A percentile compares a stretch with the other conserved stretches of the same genome.
phyloP scores from a whole-genome alignment of 1,140 invertebrate species.

The Eulimnadia texana region DNA sequence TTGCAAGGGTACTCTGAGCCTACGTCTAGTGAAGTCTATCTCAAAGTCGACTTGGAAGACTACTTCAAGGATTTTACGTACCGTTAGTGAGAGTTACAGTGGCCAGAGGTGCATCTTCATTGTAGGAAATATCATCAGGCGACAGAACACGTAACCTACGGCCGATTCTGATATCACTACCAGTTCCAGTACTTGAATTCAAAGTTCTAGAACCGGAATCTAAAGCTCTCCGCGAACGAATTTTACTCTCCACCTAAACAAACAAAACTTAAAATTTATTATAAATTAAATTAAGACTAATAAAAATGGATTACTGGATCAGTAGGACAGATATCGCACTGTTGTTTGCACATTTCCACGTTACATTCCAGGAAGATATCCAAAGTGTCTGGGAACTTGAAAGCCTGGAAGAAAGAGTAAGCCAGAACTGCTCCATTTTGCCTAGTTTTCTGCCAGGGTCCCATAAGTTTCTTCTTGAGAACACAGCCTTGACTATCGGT shows the following conservation, averaged over 20 bases:
- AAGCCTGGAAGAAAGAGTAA: conserved; percentile 66
- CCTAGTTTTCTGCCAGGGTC: conserved; percentile 60
- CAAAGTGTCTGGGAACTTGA: conserved; percentile 78
- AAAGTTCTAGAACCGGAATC: background rate
- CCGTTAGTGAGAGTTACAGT: conserved; percentile 21
- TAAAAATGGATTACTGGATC: conserved; percentile 10
- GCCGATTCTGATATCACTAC: conserved; percentile 21
- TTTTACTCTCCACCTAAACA: no score
- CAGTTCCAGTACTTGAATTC: background rate
- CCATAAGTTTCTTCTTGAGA: conserved; percentile 64
- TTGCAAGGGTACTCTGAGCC: no score
- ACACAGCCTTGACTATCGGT: conserved; percentile 65
- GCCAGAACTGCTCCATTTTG: conserved; percentile 58
- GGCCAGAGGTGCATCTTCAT: conserved; percentile 13
- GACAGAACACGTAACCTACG: conserved; percentile 25
- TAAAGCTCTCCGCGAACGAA: background rate
- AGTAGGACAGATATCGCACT: conserved; percentile 56
- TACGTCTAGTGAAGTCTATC: no score
- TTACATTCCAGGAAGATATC: conserved; percentile 71
- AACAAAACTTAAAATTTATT: no score
- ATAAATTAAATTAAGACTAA: no score
- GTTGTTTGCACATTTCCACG: conserved; percentile 64
- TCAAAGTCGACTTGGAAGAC: no score
- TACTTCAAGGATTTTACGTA: conserved; percentile 18
- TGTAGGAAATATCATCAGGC: conserved; percentile 24